A percentile compares a stretch with the other conserved stretches of the same genome.
Evolutionary conservation across 2,888 invertebrate genomes (phyloP).

Genomic region (Polylopha cassiicola): DNA sequence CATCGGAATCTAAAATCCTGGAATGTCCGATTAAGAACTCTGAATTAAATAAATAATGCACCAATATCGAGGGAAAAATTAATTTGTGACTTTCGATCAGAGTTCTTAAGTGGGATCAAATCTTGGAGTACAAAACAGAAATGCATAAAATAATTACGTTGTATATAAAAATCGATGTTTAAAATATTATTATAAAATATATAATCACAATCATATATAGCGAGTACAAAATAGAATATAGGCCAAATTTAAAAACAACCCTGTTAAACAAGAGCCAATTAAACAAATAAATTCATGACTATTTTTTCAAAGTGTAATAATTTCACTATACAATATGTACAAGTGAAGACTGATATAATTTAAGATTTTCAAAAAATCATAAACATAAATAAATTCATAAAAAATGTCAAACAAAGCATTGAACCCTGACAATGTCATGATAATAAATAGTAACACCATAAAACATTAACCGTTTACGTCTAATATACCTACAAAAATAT

Average conservation of each 20-base stretch:
- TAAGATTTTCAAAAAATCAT: slow-evolving; percentile 11
- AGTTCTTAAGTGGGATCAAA: slow-evolving; percentile 39
- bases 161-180: no score
- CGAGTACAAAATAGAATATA: no score
- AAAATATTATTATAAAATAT: no score
- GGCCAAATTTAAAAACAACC: no score
- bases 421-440: slow-evolving; percentile 26
- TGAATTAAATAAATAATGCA: slow-evolving; percentile 23
- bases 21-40: slow-evolving; percentile 48
- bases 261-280: no score
- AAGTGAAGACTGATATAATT: no score
- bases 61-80: slow-evolving; percentile 14
- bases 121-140: slow-evolving; percentile 35
- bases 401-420: slow-evolving; percentile 21
- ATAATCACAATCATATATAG: no score
- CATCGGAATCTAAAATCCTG: slow-evolving; percentile 30
- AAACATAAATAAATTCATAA: slow-evolving; percentile 8
- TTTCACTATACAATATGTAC: no score
- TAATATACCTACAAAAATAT: slow-evolving; percentile 40
- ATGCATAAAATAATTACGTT: slow-evolving; percentile 21
- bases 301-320: no score
- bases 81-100: slow-evolving; percentile 22
- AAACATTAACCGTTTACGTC: slow-evolving; percentile 32
- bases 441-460: slow-evolving; percentile 29
- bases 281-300: no score